Percentiles rank a stretch among this genome's conserved stretches.
These are phyloP conservation scores for Sepioteuthis lessoniana DNA, from an alignment of 2,888 invertebrate genomes.

Conservation along the genomic window DNA sequence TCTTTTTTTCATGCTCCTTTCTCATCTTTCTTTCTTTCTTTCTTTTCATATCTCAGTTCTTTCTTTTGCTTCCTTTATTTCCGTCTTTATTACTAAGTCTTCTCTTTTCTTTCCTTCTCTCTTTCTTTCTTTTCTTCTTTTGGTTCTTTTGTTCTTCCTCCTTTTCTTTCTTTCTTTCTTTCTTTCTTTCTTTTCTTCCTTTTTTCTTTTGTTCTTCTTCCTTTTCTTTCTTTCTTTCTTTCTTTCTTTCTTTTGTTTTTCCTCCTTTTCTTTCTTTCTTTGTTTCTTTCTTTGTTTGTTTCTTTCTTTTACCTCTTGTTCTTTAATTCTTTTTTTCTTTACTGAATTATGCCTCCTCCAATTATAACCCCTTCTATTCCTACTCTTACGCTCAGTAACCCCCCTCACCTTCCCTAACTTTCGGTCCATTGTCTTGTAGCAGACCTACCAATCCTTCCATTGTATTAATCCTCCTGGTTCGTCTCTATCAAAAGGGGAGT, in stretches of 20 bases:
- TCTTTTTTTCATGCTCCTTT: too few relatives aligned
- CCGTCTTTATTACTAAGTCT: background rate
- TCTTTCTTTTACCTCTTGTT: background rate
- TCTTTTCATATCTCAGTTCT: background rate
- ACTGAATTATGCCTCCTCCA: too few relatives aligned
- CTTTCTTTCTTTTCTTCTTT: background rate
- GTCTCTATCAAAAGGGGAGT: too few relatives aligned
- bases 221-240: background rate
- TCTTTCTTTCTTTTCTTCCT: background rate
- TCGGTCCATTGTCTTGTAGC: too few relatives aligned
- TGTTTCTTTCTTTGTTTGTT: background rate
- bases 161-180: background rate
- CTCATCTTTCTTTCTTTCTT: too few relatives aligned
- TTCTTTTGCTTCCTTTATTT: background rate
- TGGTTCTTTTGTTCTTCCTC: background rate
- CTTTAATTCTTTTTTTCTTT: background rate
- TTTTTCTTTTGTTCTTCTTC: background rate
- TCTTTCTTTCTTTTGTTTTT: background rate
- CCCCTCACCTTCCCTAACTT: too few relatives aligned
- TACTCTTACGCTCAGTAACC: too few relatives aligned
- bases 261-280: background rate
- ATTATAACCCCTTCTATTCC: too few relatives aligned
- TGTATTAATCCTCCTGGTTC: too few relatives aligned
- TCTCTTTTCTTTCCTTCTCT: background rate
- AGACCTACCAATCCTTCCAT: too few relatives aligned